Percentiles rank a stretch among this genome's conserved stretches.
phyloP scores from a whole-genome alignment of 2,797 vertebrate genomes.

The Cynopterus sphinx region DNA sequence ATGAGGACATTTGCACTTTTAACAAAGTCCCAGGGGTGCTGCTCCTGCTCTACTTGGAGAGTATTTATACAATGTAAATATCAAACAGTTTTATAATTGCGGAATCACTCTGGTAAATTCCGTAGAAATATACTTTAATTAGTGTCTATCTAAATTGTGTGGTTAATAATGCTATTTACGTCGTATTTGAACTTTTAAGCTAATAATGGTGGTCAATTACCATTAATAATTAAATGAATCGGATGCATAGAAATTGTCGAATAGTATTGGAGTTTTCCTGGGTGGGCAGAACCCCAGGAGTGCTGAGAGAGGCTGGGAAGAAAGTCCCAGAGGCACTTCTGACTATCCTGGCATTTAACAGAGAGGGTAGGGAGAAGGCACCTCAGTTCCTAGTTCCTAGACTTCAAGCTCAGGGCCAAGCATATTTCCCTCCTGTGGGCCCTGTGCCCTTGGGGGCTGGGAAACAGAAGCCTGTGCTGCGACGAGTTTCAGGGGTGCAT shows the following conservation, averaged over 20 bases:
- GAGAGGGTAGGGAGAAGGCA: not conserved
- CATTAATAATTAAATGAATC: slow-evolving; percentile 53
- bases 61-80: not conserved
- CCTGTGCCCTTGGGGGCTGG: not conserved
- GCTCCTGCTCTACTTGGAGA: not conserved
- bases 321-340: not conserved
- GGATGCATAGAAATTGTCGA: not conserved
- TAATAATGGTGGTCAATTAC: slow-evolving; percentile 41
- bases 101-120: not conserved
- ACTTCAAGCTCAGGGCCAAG: not conserved
- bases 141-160: slow-evolving; percentile 7
- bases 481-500: not conserved
- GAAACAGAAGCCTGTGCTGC: not conserved
- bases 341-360: not conserved
- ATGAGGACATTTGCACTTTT: not conserved
- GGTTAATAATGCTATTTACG: slow-evolving; percentile 32
- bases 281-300: not conserved
- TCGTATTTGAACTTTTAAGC: slow-evolving; percentile 50
- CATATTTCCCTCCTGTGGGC: accelerated
- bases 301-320: not conserved
- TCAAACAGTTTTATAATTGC: not conserved
- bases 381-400: not conserved
- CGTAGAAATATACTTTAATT: slow-evolving; percentile 41
- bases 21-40: not conserved
- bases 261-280: not conserved